These are phyloP conservation scores for Lontra canadensis DNA, from an alignment of 2,113 vertebrate species.

Conservation along the genomic window DNA sequence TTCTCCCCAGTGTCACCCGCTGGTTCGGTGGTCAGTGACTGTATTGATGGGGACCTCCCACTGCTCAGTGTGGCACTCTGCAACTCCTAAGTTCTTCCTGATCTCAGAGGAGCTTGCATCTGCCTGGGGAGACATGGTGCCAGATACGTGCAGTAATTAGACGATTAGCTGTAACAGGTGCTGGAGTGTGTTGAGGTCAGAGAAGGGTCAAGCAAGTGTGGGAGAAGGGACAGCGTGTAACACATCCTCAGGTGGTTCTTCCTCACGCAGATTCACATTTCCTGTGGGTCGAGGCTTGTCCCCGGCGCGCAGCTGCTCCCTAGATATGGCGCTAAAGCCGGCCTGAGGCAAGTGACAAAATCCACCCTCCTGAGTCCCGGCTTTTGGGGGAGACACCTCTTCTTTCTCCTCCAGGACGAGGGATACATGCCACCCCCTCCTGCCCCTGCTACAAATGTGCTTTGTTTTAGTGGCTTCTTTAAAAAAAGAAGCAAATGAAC, in stretches of 20 bases:
- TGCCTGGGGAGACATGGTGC: background rate
- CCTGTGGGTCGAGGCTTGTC: background rate
- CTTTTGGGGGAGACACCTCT: background rate
- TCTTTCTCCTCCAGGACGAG: background rate
- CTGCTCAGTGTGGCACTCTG: background rate
- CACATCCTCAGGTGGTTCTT: background rate
- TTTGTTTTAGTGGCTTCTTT: background rate
- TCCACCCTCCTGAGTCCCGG: background rate
- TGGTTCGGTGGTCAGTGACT: background rate
- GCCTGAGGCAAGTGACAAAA: background rate
- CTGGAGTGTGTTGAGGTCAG: background rate
- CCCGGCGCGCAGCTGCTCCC: no score
- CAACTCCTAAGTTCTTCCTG: background rate
- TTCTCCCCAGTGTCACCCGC: background rate
- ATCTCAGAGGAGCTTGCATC: background rate
- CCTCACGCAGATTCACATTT: background rate
- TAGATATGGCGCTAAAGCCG: background rate
- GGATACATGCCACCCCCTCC: background rate
- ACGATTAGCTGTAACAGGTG: background rate
- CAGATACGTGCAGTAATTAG: background rate
- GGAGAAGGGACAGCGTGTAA: background rate
- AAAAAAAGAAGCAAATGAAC: slow-evolving; percentile 9
- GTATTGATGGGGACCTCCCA: background rate
- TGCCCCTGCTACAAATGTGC: background rate
- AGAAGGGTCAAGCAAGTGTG: background rate